These are phyloP conservation scores for Dryobates pubescens DNA, from an alignment of 2,797 vertebrate species.

Conservation along the genomic window DNA sequence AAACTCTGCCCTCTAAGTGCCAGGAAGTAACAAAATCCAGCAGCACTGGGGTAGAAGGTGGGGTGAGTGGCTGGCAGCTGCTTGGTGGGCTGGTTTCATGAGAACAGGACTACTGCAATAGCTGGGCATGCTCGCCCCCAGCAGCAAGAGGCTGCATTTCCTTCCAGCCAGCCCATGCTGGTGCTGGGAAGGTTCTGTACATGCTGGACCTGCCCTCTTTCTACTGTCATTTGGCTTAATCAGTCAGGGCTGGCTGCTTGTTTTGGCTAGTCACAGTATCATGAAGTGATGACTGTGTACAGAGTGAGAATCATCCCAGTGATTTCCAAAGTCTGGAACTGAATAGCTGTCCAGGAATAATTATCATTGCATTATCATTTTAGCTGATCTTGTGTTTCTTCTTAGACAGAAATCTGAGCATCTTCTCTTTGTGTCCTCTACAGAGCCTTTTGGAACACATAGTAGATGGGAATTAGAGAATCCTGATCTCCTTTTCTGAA, in stretches of 20 bases:
- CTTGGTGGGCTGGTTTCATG: fast-evolving
- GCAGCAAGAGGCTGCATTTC: background rate
- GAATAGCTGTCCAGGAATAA: background rate
- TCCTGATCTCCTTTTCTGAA: background rate
- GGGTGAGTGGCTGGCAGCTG: background rate
- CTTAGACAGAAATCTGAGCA: background rate
- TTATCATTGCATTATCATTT: too few species aligned
- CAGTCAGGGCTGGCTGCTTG: background rate
- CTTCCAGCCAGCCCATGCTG: fast-evolving
- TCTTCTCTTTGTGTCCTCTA: background rate
- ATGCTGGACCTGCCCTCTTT: background rate
- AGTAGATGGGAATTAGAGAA: background rate
- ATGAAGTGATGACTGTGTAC: too few species aligned
- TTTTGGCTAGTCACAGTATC: background rate
- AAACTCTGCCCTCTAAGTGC: fast-evolving
- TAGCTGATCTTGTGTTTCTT: background rate
- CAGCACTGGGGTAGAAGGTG: background rate
- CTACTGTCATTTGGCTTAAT: background rate
- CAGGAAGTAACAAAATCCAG: background rate
- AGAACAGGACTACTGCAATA: fast-evolving
- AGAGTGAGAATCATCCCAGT: background rate
- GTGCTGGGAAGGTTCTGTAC: background rate
- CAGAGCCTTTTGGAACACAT: background rate
- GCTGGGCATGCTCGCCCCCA: background rate
- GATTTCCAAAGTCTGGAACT: background rate